Evolutionary conservation across 2,113 vertebrate genomes (phyloP).

Genomic region (Clarias gariepinus): DNA sequence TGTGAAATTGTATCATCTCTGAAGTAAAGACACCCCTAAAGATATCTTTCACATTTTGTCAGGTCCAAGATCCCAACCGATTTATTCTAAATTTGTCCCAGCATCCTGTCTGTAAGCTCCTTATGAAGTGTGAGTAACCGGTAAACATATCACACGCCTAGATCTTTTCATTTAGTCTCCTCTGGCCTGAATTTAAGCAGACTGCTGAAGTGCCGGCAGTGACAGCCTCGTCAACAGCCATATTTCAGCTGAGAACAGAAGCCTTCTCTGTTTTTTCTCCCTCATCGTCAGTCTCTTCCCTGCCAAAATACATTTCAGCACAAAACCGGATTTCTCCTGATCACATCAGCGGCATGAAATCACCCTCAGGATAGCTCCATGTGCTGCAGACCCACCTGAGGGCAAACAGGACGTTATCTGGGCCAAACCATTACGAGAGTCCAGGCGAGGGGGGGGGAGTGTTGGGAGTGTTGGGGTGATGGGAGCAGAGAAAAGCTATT

Average conservation of each 20-base stretch:
- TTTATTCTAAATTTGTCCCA: background rate
- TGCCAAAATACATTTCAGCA: background rate
- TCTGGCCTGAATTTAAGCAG: slow-evolving; percentile 71
- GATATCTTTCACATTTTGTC: background rate
- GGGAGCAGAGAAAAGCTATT: background rate
- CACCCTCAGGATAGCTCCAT: slow-evolving; percentile 54
- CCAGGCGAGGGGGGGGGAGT: background rate
- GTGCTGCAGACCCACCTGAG: slow-evolving; percentile 26
- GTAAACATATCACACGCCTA: background rate
- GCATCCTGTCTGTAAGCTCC: background rate
- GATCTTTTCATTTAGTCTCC: slow-evolving; percentile 48
- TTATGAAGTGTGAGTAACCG: background rate
- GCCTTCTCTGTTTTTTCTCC: slow-evolving; percentile 69
- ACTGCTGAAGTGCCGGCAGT: slow-evolving; percentile 71
- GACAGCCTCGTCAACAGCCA: slow-evolving; percentile 77
- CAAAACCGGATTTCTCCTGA: slow-evolving; percentile 62
- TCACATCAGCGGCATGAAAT: slow-evolving; percentile 61
- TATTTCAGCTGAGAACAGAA: slow-evolving; percentile 77
- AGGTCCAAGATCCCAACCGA: background rate
- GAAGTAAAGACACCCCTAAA: background rate
- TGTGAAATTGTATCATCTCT: background rate
- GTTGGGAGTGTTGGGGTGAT: no score
- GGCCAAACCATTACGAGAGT: background rate
- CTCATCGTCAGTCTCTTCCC: background rate
- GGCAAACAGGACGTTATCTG: slow-evolving; percentile 25